Evolutionary conservation across 2,797 vertebrate species (phyloP).

Genomic region (Falco biarmicus): DNA sequence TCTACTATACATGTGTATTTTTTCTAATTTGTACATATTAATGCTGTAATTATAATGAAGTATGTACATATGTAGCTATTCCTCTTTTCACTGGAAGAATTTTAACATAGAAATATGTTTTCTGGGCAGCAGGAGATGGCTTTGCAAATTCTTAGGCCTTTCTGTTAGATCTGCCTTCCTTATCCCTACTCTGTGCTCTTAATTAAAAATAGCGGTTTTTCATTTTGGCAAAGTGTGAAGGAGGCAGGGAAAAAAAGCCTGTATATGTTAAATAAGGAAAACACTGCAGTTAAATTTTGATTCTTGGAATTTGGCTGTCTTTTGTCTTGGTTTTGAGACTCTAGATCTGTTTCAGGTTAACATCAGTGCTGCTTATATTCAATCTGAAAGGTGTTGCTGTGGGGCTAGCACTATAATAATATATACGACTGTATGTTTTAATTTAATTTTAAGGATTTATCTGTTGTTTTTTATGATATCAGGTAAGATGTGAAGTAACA

Average conservation of each 20-base stretch:
- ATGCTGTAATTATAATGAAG: not conserved
- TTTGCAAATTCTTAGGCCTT: not conserved
- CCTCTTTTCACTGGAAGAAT: not conserved
- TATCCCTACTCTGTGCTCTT: not conserved
- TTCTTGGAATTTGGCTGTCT: not conserved
- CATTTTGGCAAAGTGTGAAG: not conserved
- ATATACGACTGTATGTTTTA: not conserved
- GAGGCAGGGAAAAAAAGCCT: fast-evolving
- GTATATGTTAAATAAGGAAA: not conserved
- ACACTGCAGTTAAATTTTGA: not conserved
- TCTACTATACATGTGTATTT: not conserved
- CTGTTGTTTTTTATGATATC: not conserved
- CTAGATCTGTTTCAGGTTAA: not conserved
- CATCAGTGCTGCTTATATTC: not conserved
- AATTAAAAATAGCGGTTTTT: not conserved
- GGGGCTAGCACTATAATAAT: not conserved
- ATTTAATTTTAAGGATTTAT: not conserved
- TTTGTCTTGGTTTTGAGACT: not conserved
- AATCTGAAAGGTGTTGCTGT: not conserved
- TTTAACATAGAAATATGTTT: not conserved
- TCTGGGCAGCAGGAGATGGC: not conserved
- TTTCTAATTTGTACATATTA: not conserved
- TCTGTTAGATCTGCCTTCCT: not conserved
- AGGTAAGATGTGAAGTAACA: not conserved
- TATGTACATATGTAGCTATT: not conserved